Evolutionary conservation across 2,113 vertebrate genomes (phyloP).

Genomic region (Copsychus sechellarum): DNA sequence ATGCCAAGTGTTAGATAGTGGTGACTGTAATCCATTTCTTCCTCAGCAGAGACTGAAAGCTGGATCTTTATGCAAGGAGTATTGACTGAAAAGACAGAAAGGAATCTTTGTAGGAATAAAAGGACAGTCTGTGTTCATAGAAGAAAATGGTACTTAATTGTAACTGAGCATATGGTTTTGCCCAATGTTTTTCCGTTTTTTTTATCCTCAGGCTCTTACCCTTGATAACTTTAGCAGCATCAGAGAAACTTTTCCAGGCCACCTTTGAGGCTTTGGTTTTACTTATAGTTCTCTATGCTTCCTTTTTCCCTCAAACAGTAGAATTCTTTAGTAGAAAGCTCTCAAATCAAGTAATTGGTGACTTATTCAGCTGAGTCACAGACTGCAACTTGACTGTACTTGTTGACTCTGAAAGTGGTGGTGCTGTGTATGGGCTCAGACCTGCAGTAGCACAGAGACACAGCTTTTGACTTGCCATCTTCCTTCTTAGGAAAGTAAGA

Average conservation of each 20-base stretch:
- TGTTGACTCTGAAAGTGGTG: neutral
- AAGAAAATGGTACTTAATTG: neutral
- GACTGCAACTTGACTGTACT: neutral
- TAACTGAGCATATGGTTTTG: neutral
- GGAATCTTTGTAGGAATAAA: neutral
- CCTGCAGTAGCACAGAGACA: neutral
- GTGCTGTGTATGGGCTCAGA: neutral
- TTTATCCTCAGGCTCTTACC: neutral
- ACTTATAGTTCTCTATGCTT: neutral
- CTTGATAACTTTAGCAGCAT: neutral
- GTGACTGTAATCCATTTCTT: neutral
- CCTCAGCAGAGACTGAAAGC: neutral
- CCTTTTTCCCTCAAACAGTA: neutral
- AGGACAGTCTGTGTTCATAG: neutral
- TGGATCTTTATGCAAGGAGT: neutral
- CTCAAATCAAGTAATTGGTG: neutral
- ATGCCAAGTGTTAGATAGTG: neutral
- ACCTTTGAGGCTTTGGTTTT: neutral
- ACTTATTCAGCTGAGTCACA: neutral
- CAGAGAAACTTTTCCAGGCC: neutral
- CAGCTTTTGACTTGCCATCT: neutral
- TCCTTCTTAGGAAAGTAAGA: neutral
- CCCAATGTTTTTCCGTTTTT: neutral
- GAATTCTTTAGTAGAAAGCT: neutral
- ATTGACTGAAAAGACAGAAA: neutral